Conservation (phyloP, 2,113 vertebrate species). For the Galbula dea region DNA sequence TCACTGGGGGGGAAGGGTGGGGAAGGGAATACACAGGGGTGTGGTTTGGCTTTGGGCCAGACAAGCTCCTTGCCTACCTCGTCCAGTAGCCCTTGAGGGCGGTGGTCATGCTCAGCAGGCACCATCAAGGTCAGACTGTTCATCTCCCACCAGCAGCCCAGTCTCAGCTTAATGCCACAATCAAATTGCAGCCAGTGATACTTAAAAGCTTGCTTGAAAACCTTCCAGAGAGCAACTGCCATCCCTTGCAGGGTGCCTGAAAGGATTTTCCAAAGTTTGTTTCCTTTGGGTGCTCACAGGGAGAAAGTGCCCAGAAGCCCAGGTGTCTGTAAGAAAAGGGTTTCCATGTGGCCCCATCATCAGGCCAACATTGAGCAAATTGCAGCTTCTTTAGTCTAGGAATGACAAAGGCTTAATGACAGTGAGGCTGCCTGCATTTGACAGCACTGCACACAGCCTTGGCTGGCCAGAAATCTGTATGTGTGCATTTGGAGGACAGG, state of each 20-base stretch:
- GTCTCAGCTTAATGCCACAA: background rate
- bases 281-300: background rate
- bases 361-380: background rate
- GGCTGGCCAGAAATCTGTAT: background rate
- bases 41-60: background rate
- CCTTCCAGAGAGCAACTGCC: background rate
- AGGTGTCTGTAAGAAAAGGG: background rate
- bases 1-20: too few species aligned
- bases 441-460: background rate
- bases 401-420: background rate
- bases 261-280: background rate
- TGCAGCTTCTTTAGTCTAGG: background rate
- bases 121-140: background rate
- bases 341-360: background rate
- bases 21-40: background rate
- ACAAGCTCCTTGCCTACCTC: background rate
- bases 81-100: fast-evolving
- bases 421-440: background rate
- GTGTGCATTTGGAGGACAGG: background rate
- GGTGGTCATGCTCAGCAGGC: background rate
- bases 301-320: background rate
- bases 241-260: background rate
- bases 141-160: background rate
- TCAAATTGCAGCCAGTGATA: background rate
- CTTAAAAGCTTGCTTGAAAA: background rate